These are phyloP conservation scores for Stictonetta naevosa DNA, from an alignment of 2,113 vertebrate species.

Conservation along the genomic window DNA sequence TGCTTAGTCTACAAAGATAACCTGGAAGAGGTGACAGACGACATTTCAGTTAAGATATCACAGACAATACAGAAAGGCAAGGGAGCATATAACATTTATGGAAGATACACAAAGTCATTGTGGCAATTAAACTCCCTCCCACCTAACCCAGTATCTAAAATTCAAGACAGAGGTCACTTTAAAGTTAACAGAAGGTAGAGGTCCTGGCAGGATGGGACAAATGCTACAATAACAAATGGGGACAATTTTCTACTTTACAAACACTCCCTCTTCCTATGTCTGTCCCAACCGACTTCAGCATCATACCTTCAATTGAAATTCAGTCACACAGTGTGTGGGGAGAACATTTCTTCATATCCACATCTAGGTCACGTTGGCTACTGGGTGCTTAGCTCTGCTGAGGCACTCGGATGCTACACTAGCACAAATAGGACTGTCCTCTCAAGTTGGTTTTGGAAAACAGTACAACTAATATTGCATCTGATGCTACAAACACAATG, in stretches of 20 bases:
- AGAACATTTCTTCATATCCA: background rate
- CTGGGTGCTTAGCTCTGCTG: background rate
- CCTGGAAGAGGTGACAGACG: background rate
- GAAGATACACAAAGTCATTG: background rate
- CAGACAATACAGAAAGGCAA: background rate
- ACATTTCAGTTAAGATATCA: background rate
- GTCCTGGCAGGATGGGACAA: background rate
- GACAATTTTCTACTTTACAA: background rate
- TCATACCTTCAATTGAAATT: background rate
- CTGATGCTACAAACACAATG: background rate
- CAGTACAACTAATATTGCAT: background rate
- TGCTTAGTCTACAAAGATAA: background rate
- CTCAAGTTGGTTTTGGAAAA: background rate
- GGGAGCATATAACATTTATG: background rate
- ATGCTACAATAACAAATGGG: background rate
- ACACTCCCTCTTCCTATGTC: background rate
- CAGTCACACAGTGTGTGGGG: background rate
- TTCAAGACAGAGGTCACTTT: background rate
- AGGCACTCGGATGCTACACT: background rate
- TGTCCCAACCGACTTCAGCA: background rate
- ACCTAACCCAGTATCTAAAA: background rate
- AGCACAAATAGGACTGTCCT: background rate
- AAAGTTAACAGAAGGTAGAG: background rate
- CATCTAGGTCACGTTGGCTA: background rate
- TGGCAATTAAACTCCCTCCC: background rate